Base-by-base conservation (phyloP, 2,797 vertebrate species). In the Rhadinocentrus ornatus region DNA sequence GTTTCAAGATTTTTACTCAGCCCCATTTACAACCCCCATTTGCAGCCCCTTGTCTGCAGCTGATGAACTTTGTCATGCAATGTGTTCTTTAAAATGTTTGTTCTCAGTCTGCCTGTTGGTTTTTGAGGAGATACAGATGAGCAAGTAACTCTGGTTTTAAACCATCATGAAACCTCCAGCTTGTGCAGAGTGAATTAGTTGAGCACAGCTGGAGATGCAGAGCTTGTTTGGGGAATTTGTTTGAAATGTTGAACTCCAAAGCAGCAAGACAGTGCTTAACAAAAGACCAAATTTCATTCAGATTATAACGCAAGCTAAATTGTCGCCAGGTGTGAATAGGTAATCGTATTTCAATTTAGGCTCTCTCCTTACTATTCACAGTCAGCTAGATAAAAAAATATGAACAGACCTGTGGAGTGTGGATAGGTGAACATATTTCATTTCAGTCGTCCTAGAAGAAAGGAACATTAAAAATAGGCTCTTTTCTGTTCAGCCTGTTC, bases 231-330 rank as follows among this genome's bases (percentile, higher is more conserved):
- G 59, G 64, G 73, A 68, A 75, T 58, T 71, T 73, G 10, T 63
- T 54, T 16, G 18, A n/a, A 74, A 62, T 12, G n/a, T 35, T 77
- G 39, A 9, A 58, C 44, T 69, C 53, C n/a, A 66, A 64, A 81
- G 54, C 27, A 58, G 48, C 54, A 8, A 46, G 55, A 12, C 27
- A 22, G 34, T 48, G 15, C 35, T 75, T n/a, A 29, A 53, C 57
- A 54, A 15, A 1, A 67, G 52, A 44, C n/a, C 27, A 29, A 37
- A 50, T 57, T 67, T 60, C 0, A 62, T 62, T 71, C 46, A 6
- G 11, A 58, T 59, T 26, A 7, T 27, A 62, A 16, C 32, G 56
- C 56, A 52, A 44, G 29, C n/a, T 18, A 65, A 80, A 53, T 18
- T 31, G 10, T 65, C 61, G 24, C 18, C 1, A 54, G 18, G 13